These are phyloP conservation scores for Thalassaphorura encarpata DNA, from an alignment of 1,140 invertebrate genomes.

Conservation along the genomic window DNA sequence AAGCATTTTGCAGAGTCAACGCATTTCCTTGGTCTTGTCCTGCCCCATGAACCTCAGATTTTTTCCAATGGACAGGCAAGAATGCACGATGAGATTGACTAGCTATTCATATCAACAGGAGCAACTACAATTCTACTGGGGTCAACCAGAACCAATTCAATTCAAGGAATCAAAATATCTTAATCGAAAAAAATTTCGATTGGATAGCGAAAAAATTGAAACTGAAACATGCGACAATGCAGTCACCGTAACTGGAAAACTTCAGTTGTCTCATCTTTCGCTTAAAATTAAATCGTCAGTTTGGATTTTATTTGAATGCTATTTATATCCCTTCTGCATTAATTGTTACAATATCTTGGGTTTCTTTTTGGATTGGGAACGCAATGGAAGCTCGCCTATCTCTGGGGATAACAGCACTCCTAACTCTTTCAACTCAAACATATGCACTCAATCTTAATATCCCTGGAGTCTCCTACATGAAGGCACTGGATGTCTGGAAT, in stretches of 20 bases:
- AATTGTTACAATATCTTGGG: constrained; percentile 49
- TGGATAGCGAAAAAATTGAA: no score
- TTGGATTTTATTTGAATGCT: constrained; percentile 46
- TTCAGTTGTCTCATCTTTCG: constrained; percentile 43
- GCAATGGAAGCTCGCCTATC: constrained; percentile 45
- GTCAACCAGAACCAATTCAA: no score
- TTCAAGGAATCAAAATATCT: no score
- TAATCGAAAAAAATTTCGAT: no score
- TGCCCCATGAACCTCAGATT: no score
- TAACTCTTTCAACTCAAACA: constrained; percentile 48
- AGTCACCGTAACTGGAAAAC: constrained; percentile 20
- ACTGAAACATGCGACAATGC: no score
- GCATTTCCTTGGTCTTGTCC: no score
- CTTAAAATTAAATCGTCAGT: constrained; percentile 41
- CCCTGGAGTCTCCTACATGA: constrained; percentile 25
- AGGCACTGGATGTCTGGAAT: constrained; percentile 47
- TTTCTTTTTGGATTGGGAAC: constrained; percentile 47
- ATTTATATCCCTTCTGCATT: constrained; percentile 45
- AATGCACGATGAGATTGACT: no score
- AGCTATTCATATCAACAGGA: no score
- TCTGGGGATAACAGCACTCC: constrained; percentile 46
- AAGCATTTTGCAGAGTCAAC: no score
- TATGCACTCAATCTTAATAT: constrained; percentile 38
- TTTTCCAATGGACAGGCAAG: background rate
- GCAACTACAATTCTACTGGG: no score